Base-by-base conservation (phyloP, 2,113 vertebrate species). In the Archilochus colubris region DNA sequence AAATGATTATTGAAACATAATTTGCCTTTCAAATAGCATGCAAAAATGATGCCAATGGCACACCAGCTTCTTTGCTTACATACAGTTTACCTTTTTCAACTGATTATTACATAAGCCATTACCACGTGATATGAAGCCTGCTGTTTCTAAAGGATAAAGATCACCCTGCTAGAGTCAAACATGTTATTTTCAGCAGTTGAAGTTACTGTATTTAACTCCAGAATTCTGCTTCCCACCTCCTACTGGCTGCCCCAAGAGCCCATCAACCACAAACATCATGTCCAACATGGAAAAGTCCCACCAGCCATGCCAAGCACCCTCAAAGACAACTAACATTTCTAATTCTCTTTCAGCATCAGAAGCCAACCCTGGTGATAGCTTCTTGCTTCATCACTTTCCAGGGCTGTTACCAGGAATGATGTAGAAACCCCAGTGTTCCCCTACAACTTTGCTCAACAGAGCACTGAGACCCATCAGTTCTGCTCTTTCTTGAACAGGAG, bases 1-100 rank as follows among this genome's bases (percentile, higher is more conserved):
- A 91, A 96, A 94, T 79, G 2, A 90, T 91, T 95, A 92, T 2
- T 80, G 67, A 94, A 93, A 85, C 55, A 85, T 82, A 76, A 43
- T 89, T 89, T 91, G 72, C 84, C 59, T 88, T 93, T 80, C 66
- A 89, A 87, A 84, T 54, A 73, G 17, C 57, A 76, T 50, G n/a
- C 46, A 89, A 87, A 78, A 95, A 89, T 80, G 14, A 80, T 63
- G 58, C 75, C 63, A 92, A 68, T 19, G 7, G 57, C 50, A 81
- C 1, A 3, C 14, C 28, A 48, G 38, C 51, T 80, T 64, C n/a
- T 86, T 62, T 30, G 23, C 67, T 69, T 91, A 68, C 31, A 10
- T 58, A 58, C 11, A 6, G n/a, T 83, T 83, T 88, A 88, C 58
- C 28, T 77, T 5, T 40, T 72, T 81, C 63, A 66, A 74, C 48